These are phyloP conservation scores for Ciconia maguari DNA, from an alignment of 2,113 vertebrate species.

Conservation along the genomic window DNA sequence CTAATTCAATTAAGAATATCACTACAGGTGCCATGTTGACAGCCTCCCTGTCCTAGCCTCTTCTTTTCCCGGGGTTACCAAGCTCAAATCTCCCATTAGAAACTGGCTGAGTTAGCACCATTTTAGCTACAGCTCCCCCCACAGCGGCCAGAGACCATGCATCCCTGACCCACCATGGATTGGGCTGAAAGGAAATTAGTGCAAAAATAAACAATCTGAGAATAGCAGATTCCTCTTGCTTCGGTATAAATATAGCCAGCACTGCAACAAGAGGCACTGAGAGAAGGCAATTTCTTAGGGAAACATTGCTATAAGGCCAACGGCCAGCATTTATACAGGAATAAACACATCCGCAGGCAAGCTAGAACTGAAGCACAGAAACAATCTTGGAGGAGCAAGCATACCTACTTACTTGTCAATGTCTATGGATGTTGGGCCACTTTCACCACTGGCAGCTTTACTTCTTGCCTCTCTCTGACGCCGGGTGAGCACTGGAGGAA, in stretches of 20 bases:
- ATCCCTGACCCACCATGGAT: background rate
- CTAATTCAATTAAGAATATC: conserved; percentile 70
- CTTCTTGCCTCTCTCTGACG: conserved; percentile 65
- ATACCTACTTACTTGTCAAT: conserved; percentile 77
- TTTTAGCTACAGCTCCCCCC: background rate
- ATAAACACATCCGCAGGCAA: background rate
- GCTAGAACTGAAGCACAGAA: background rate
- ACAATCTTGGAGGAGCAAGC: background rate
- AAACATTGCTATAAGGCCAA: background rate
- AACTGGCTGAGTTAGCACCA: conserved; percentile 21
- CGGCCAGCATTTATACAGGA: background rate
- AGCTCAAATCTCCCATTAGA: background rate
- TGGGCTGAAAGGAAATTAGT: conserved; percentile 13
- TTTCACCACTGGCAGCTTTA: conserved; percentile 20
- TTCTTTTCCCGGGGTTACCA: background rate
- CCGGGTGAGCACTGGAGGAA: conserved; percentile 65
- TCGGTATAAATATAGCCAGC: background rate
- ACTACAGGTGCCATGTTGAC: conserved; percentile 62
- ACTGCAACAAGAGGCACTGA: background rate
- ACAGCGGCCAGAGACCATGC: background rate
- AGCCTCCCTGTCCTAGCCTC: conserved; percentile 33
- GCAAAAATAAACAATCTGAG: conserved; percentile 32
- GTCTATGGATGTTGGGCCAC: conserved; percentile 2
- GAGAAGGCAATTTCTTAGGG: background rate
- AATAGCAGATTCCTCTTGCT: conserved; percentile 17